Evolutionary conservation across 1,140 invertebrate genomes (phyloP).

Genomic region (Cherax quadricarinatus): DNA sequence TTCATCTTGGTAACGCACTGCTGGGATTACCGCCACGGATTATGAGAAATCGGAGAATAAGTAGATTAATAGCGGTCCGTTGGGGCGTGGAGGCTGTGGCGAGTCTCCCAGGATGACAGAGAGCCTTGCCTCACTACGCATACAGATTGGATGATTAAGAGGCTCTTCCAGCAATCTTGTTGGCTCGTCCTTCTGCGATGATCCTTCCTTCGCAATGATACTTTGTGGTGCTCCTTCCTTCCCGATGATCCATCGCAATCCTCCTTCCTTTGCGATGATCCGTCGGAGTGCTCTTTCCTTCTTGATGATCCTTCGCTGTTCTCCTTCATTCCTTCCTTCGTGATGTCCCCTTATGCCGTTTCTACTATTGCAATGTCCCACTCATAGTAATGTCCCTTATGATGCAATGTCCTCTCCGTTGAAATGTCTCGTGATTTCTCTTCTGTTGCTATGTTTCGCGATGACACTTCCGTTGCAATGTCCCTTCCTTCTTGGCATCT

Average conservation of each 20-base stretch:
- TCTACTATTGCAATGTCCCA: no score
- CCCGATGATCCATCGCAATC: no score
- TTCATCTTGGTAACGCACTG: slow-evolving; percentile 51
- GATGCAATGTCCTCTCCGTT: no score
- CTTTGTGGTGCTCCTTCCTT: not conserved
- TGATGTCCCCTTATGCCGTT: no score
- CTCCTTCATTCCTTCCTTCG: no score
- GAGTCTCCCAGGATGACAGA: not conserved
- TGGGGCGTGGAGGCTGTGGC: slow-evolving; percentile 7
- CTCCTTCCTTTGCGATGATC: no score
- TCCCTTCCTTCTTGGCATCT: not conserved
- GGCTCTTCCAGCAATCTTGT: not conserved
- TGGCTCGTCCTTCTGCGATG: not conserved
- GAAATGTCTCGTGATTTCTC: no score
- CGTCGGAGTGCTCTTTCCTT: not conserved
- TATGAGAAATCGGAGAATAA: slow-evolving; percentile 52
- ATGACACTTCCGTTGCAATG: not conserved
- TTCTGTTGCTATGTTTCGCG: no score
- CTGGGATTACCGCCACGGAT: slow-evolving; percentile 17
- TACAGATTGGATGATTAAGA: slow-evolving; percentile 52
- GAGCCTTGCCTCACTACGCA: slow-evolving; percentile 24
- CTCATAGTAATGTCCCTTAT: no score
- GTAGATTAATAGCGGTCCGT: slow-evolving; percentile 53
- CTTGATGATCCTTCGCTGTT: no score
- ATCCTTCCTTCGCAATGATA: no score